These are phyloP conservation scores for Synanceia verrucosa DNA, from an alignment of 2,797 vertebrate genomes.

Conservation along the genomic window DNA sequence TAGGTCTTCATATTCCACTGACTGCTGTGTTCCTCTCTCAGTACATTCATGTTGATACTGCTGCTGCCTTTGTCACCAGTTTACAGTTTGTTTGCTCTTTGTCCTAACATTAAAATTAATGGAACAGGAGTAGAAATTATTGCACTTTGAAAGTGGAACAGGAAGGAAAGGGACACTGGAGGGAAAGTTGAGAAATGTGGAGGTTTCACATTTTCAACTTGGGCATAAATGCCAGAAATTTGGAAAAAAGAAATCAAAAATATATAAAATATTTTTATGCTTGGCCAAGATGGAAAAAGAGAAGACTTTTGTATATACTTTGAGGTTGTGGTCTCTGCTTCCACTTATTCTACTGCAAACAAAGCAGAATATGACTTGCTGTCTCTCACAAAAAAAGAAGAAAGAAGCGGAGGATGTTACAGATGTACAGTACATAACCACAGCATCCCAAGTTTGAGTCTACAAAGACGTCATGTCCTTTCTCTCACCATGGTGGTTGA, in stretches of 20 bases:
- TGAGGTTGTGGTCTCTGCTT: background rate
- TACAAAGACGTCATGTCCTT: background rate
- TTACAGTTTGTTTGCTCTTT: background rate
- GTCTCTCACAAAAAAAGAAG: background rate
- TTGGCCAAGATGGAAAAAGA: background rate
- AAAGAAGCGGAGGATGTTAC: background rate
- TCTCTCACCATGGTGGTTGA: background rate
- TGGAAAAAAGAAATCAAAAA: background rate
- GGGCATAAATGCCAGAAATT: background rate
- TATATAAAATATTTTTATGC: background rate
- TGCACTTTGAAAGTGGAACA: background rate
- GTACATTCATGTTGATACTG: constrained; percentile 5
- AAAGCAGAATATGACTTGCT: background rate
- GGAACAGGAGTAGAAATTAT: background rate
- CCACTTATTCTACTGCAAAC: background rate
- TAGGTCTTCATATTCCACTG: constrained; percentile 25
- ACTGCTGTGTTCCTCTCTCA: background rate
- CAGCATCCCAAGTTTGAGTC: background rate
- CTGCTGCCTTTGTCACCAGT: background rate
- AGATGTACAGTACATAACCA: background rate
- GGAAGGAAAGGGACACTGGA: background rate
- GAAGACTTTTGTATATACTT: background rate
- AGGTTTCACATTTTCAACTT: background rate
- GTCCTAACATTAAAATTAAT: background rate
- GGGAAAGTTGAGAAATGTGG: background rate